Base-by-base conservation (phyloP, 2,888 invertebrate species). In the Glaucopsyche alexis region DNA sequence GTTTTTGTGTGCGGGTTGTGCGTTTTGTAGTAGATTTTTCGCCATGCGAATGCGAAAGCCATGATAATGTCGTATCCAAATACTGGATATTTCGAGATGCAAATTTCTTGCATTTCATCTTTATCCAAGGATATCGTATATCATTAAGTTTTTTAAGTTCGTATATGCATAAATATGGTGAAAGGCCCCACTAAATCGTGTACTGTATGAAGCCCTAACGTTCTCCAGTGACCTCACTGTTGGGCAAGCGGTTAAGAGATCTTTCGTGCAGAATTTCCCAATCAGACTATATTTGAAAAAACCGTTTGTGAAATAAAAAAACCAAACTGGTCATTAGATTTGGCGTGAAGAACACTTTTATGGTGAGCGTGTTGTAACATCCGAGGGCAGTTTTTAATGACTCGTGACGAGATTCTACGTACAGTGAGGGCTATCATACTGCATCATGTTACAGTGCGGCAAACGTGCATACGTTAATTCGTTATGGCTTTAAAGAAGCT, bases 241-340 rank as follows among this genome's bases (percentile, higher is more conserved):
- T 60, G 60, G 60, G 60, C 60, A 38, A 60, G 55, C 19, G 19
- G 52, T 52, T 52, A 16, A 52, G 19, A 60, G 29, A 60, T 60
- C 60, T 60, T 55, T 55, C 19, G 16, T 29, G 2, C 29, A 13
- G 8, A 42, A 8, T 60, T 60, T 60, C 60, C 4, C 60, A 60
- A 60, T 60, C 60, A 60, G 60, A 60, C 60, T 60, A 29, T 60
- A 60, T 60, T 60, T 60, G 60, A 60, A 60, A 60, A 60, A 60
- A 60, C 60, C 60, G 60, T 60, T 60, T 60, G 60, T 60, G 60
- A 38, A 60, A 60, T 60, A 60, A 60, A 60, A 42, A 60, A 60
- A 29, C 29, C 29, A 29, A 60, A 38, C 60, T 14, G 60, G 60
- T 60, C 60, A 60, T 60, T 60, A 60, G 60, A 60, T 60, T 60